A percentile compares a stretch with the other conserved stretches of the same genome.
These are phyloP conservation scores for Cecropterus lyciades DNA, from an alignment of 1,140 invertebrate genomes.

Conservation along the genomic window DNA sequence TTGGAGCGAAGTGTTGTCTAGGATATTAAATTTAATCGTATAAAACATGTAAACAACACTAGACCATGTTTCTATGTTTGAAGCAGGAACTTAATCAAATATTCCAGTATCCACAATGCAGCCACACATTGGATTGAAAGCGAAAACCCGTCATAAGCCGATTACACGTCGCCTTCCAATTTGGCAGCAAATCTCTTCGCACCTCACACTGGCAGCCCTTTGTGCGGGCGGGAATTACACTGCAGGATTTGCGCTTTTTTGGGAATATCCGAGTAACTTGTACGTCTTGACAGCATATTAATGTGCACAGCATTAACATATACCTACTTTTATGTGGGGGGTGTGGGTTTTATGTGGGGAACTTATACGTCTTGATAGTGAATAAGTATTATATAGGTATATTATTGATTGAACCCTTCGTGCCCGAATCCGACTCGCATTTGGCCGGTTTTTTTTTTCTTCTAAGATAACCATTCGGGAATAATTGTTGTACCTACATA, in stretches of 20 bases:
- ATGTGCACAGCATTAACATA: background rate
- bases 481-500: too few relatives aligned
- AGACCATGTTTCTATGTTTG: background rate
- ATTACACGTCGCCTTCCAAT: slow-evolving; percentile 62
- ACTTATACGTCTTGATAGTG: too few relatives aligned
- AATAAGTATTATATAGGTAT: too few relatives aligned
- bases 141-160: slow-evolving; percentile 54
- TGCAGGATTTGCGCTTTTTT: slow-evolving; percentile 40
- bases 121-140: slow-evolving; percentile 27
- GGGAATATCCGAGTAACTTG: slow-evolving; percentile 23
- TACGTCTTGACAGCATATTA: background rate
- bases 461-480: too few relatives aligned
- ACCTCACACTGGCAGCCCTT: slow-evolving; percentile 51
- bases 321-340: too few relatives aligned
- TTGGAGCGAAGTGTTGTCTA: too few relatives aligned
- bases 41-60: background rate
- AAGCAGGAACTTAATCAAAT: slow-evolving; percentile 10
- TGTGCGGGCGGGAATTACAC: slow-evolving; percentile 54
- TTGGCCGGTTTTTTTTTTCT: too few relatives aligned
- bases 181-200: slow-evolving; percentile 66
- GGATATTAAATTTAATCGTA: too few relatives aligned
- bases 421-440: too few relatives aligned
- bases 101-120: slow-evolving; percentile 21
- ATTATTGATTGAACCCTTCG: too few relatives aligned
- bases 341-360: too few relatives aligned